phyloP scores from a whole-genome alignment of 2,888 invertebrate genomes.

The Pelosia muscerda region DNA sequence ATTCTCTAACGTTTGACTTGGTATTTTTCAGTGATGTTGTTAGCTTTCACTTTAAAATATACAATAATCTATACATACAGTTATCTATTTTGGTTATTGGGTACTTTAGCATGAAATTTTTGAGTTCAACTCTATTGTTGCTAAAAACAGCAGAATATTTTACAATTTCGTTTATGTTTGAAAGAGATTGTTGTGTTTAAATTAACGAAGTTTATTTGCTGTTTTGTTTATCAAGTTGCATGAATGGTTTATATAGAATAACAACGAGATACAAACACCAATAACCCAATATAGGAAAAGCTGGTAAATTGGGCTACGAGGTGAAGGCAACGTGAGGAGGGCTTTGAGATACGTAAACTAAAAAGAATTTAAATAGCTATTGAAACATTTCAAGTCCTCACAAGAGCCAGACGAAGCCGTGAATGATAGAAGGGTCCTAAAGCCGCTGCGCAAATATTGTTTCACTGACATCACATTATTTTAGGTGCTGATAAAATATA shows the following conservation, averaged over 20 bases:
- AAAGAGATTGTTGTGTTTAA: background rate
- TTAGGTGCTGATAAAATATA: background rate
- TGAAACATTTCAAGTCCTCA: background rate
- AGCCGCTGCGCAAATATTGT: conserved; percentile 7
- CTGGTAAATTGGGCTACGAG: background rate
- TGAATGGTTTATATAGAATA: background rate
- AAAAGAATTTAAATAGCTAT: background rate
- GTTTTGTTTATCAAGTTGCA: background rate
- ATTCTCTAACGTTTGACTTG: background rate
- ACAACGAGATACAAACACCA: background rate
- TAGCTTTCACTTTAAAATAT: background rate
- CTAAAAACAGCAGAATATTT: background rate
- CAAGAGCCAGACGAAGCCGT: background rate
- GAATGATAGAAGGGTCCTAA: background rate
- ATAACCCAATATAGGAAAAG: background rate
- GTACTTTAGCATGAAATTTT: too few relatives aligned
- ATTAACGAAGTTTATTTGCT: background rate
- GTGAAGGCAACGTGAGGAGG: too few relatives aligned
- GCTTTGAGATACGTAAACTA: background rate
- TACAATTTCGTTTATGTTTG: background rate
- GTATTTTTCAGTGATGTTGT: background rate
- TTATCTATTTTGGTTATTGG: background rate
- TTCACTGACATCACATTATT: background rate
- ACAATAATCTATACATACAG: background rate
- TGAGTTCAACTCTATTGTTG: background rate